Base-by-base conservation (phyloP, 2,113 vertebrate genomes). In the Chionodraco myersi region DNA sequence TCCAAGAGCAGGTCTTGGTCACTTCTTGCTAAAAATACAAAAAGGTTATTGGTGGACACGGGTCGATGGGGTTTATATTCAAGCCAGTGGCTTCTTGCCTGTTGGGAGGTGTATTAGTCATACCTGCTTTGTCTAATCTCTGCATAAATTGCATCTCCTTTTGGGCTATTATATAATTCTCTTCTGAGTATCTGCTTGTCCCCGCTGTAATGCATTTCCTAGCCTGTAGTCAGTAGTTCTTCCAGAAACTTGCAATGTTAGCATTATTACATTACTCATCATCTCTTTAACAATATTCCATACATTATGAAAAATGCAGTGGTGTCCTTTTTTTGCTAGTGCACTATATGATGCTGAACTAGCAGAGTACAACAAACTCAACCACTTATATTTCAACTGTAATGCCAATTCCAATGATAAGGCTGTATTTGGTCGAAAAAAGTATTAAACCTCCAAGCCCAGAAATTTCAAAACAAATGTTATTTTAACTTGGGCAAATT, bases 121-220 rank as follows among this genome's bases (percentile, higher is more conserved):
- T 54, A 75, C 75, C 60, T 84, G 62, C 57, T 80, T 80, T 63
- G 76, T 80, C 71, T 67, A 74, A 80, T 82, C 62, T 73, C 72
- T 36, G 62, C 71, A 87, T 91, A 82, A 88, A 79, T 89, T 77
- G 79, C 69, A 66, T 75, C 58, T 60, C 63, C 72, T 76, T 86
- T 75, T 45, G 76, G 76, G 52, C 21, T 53, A 6, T 83, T 90
- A 79, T 71, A 62, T 82, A 92, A 86, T 68, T 48, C 54, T 75
- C 76, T 53, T 76, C 59, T 70, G 67, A 71, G 36, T 51, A 7
- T 79, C 57, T 57, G 21, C 26, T 66, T 64, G 66, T 84, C 74
- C 72, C 74, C 70, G 52, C 48, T 54, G 80, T 72, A 48, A 72
- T 53, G 41, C 26, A 44, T 51, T 73, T 18, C n/a, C 6, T 61